A percentile compares a stretch with the other conserved stretches of the same genome.
These are phyloP conservation scores for Eublepharis macularius DNA, from an alignment of 2,113 vertebrate species.

Conservation along the genomic window DNA sequence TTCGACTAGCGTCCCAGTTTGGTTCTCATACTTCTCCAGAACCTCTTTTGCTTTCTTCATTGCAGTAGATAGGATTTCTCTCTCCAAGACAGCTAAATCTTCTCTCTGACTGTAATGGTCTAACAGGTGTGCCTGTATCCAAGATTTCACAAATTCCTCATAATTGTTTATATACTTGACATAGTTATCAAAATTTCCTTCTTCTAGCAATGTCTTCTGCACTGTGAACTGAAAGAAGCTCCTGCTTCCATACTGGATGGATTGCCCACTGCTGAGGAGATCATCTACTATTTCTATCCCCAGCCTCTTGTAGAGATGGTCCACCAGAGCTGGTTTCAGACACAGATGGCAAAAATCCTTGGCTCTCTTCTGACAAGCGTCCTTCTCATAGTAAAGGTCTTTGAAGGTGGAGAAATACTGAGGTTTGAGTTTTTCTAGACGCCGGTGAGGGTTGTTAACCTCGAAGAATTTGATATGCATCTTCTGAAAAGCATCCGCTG, in stretches of 20 bases:
- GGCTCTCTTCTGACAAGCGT: constrained; percentile 27
- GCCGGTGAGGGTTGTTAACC: not conserved
- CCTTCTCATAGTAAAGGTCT: constrained; percentile 24
- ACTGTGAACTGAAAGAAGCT: constrained; percentile 37
- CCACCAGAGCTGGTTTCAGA: constrained; percentile 30
- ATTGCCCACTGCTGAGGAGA: constrained; percentile 10
- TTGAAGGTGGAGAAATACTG: constrained; percentile 21
- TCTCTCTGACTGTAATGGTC: constrained; percentile 6
- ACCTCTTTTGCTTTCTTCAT: constrained; percentile 9
- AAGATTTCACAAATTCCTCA: constrained; percentile 44
- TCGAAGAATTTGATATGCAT: constrained; percentile 15
- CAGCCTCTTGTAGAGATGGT: constrained; percentile 19
- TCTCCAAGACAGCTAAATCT: constrained; percentile 3
- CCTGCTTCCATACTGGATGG: constrained; percentile 1
- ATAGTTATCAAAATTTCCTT: constrained; percentile 21
- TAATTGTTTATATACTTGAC: constrained; percentile 6
- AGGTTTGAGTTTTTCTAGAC: not conserved
- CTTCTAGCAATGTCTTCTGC: constrained; percentile 21
- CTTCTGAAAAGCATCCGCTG: constrained; percentile 23
- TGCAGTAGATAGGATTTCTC: not conserved
- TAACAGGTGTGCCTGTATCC: constrained; percentile 29
- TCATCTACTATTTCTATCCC: constrained; percentile 43
- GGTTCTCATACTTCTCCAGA: not conserved
- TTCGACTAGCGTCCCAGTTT: not conserved
- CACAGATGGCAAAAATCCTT: constrained; percentile 32